phyloP scores from a whole-genome alignment of 2,888 invertebrate species.

The Tachina grossa region DNA sequence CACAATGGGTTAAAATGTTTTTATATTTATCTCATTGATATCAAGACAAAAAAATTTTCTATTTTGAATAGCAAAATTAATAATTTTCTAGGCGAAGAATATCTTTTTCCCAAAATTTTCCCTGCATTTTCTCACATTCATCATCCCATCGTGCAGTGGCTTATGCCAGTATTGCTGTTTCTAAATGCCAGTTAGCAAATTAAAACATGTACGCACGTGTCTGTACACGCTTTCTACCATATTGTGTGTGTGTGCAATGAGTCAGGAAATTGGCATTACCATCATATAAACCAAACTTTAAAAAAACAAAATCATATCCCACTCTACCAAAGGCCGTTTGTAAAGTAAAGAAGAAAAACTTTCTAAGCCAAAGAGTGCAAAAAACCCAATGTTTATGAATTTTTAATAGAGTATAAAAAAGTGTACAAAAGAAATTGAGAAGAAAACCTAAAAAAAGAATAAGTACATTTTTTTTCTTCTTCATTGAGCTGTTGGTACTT shows the following conservation, averaged over 20 bases:
- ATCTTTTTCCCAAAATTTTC: too few species aligned
- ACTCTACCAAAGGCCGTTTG: constrained; percentile 23
- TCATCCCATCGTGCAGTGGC: constrained; percentile 19
- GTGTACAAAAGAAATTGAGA: constrained; percentile 23
- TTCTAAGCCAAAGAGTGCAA: background rate
- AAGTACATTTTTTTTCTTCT: constrained; percentile 37
- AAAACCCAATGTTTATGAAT: constrained; percentile 61
- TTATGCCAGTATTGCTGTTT: background rate
- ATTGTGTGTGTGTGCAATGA: constrained; percentile 70
- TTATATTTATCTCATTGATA: background rate
- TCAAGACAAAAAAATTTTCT: too few species aligned
- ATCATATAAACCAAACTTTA: constrained; percentile 50
- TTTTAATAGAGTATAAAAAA: constrained; percentile 62
- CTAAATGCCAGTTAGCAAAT: constrained; percentile 16
- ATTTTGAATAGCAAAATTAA: too few species aligned
- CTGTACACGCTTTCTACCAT: constrained; percentile 34
- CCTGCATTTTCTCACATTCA: too few species aligned
- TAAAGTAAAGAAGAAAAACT: constrained; percentile 17
- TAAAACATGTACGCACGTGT: constrained; percentile 23
- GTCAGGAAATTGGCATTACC: constrained; percentile 69
- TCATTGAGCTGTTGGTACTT: background rate
- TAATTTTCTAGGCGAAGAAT: too few species aligned
- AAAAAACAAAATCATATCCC: constrained; percentile 53
- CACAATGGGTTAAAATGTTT: constrained; percentile 7
- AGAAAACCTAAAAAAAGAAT: constrained; percentile 38